Base-by-base conservation (phyloP, 2,113 vertebrate species). In the Lamprologus lemairii region DNA sequence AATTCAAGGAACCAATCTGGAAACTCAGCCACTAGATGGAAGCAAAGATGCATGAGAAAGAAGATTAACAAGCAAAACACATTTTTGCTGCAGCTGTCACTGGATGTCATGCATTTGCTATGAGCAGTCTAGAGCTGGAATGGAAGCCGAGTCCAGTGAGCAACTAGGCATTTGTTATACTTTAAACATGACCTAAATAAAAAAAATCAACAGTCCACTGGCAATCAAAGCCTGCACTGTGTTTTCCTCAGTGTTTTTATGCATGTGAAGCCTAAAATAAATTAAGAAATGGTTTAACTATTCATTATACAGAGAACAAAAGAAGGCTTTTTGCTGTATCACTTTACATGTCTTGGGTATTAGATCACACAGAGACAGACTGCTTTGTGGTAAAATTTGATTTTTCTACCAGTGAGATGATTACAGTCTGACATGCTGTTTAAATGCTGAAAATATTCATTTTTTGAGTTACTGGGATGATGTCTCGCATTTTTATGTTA, bases 11-110 rank as follows among this genome's bases (percentile, higher is more conserved):
- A 13, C 31, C 19, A 2, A 79, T 84, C 80, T 4, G 35, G 1
- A 19, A 54, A 65, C 9, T 58, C 17, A 26, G 33, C 86, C 93
- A 88, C 85, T 63, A 80, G 88, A 80, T 82, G 85, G 90, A 83
- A 88, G 88, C 81, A 90, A 45, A 88, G 35, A 49, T 17, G 40
- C 4, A 1, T 1, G 11, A 19, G n/a, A 21, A 31, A 21, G n/a
- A 31, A 31, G 37, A 65, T 81, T 45, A 21, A 47, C 26, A 33
- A 79, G 81, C 10, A 81, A n/a, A 81, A 68, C n/a, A 83, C 57
- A 81, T 81, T 80, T 57, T 80, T 57, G 12, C 60, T 88, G 82
- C 91, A 94, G 92, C 88, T 92, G 92, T 93, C 84, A 83, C 33
- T 42, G 35, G 49, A 55, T 81, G 42, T 90, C 86, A 88, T 87